Evolutionary conservation across 2,113 vertebrate genomes (phyloP).

Genomic region (Spilogale gracilis): DNA sequence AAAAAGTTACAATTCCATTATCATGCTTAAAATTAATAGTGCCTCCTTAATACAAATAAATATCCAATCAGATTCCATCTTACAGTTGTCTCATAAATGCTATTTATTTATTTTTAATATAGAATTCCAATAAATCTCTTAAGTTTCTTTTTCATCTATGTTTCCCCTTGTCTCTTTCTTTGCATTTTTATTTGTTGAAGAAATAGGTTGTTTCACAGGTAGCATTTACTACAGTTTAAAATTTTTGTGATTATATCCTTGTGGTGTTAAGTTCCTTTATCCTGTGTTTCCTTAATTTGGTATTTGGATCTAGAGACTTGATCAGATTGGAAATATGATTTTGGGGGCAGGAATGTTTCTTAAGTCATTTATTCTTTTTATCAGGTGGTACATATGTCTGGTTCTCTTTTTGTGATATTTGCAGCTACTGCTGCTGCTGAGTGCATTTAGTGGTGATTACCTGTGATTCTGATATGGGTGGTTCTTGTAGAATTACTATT

Average conservation of each 20-base stretch:
- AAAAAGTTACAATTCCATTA: not conserved
- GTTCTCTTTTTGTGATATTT: not conserved
- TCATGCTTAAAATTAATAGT: slow-evolving; percentile 36
- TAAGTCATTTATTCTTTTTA: not conserved
- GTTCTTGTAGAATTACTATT: not conserved
- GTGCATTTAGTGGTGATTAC: slow-evolving; percentile 1
- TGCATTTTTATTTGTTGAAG: not conserved
- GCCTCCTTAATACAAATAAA: not conserved
- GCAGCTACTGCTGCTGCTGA: not conserved
- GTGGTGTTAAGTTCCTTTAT: not conserved
- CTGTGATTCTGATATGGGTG: slow-evolving; percentile 45
- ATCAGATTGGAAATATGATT: not conserved
- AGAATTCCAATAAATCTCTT: not conserved
- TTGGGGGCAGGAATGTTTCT: slow-evolving; percentile 3
- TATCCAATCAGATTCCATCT: not conserved
- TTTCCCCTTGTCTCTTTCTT: not conserved
- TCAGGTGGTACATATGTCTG: not conserved
- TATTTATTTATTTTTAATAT: not conserved
- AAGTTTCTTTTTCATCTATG: not conserved
- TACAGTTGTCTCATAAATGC: not conserved
- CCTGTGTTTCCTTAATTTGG: slow-evolving; percentile 17
- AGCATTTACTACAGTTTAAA: not conserved
- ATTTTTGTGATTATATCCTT: not conserved
- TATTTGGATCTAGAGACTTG: not conserved
- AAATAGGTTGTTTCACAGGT: not conserved